Conservation (phyloP, 1,140 invertebrate genomes). For the Cryptotermes secundus region DNA sequence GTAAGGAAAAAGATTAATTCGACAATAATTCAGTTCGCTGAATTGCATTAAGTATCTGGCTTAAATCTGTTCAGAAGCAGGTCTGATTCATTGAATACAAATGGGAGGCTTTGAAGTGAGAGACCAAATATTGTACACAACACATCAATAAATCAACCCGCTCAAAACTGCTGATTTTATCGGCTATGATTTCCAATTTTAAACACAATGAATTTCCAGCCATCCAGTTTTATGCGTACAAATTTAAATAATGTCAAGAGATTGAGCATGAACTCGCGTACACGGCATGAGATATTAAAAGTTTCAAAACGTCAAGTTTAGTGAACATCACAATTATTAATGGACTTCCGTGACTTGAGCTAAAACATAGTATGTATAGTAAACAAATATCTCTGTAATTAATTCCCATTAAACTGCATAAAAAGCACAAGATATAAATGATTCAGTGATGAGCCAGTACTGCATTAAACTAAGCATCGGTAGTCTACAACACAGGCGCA, state of each 20-base stretch:
- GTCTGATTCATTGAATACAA: too few relatives aligned
- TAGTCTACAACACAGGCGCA: too few relatives aligned
- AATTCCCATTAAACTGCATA: background rate
- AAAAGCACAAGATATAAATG: too few relatives aligned
- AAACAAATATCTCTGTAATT: background rate
- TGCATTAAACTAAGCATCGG: too few relatives aligned
- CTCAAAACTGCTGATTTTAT: background rate
- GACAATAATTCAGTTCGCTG: too few relatives aligned
- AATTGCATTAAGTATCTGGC: too few relatives aligned
- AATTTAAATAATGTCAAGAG: background rate
- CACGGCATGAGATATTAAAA: background rate
- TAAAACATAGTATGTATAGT: background rate
- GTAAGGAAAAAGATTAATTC: too few relatives aligned
- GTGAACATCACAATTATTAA: background rate
- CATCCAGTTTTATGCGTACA: background rate
- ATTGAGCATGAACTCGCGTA: background rate
- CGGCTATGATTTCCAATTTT: background rate
- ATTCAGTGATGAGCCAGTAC: too few relatives aligned
- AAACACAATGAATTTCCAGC: background rate
- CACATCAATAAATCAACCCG: background rate
- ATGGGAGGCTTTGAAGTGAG: too few relatives aligned
- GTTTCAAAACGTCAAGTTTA: background rate
- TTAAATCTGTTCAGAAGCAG: too few relatives aligned
- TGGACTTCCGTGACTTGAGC: background rate
- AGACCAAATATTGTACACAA: background rate